A percentile compares a stretch with the other conserved stretches of the same genome.
These are phyloP conservation scores for Hyles lineata DNA, from an alignment of 2,888 invertebrate species.

Conservation along the genomic window DNA sequence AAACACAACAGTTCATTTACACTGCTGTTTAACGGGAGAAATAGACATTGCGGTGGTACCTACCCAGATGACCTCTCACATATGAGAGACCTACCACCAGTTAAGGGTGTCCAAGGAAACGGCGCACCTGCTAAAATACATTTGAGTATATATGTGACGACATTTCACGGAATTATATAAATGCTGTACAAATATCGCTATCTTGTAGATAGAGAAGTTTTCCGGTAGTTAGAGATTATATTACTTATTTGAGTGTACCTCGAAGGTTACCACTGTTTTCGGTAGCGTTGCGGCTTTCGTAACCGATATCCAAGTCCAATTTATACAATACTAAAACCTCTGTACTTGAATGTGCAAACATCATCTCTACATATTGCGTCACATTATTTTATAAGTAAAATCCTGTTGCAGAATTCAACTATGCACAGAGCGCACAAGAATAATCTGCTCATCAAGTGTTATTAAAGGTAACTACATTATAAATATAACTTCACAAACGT, in stretches of 20 bases:
- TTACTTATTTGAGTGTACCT: neutral
- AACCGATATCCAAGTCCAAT: slow-evolving; percentile 10
- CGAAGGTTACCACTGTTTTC: slow-evolving; percentile 9
- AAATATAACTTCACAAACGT: neutral
- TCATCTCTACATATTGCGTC: neutral
- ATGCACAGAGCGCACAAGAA: neutral
- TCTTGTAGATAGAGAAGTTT: slow-evolving; percentile 4
- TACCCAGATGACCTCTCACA: no score
- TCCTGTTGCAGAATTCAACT: neutral
- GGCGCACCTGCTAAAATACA: neutral
- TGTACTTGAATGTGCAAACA: neutral
- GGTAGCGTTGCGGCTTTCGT: neutral
- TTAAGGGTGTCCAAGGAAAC: no score
- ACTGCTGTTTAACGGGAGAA: no score
- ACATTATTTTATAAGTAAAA: neutral
- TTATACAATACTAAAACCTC: neutral
- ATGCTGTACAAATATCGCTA: neutral
- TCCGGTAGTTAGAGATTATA: slow-evolving; percentile 12
- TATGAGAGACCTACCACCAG: no score
- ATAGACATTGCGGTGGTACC: no score
- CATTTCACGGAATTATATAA: neutral
- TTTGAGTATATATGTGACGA: neutral
- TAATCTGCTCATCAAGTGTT: neutral
- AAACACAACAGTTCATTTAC: no score
- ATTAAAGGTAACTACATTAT: neutral